phyloP scores from a whole-genome alignment of 2,888 invertebrate genomes.

The Chaitophorus viminalis region DNA sequence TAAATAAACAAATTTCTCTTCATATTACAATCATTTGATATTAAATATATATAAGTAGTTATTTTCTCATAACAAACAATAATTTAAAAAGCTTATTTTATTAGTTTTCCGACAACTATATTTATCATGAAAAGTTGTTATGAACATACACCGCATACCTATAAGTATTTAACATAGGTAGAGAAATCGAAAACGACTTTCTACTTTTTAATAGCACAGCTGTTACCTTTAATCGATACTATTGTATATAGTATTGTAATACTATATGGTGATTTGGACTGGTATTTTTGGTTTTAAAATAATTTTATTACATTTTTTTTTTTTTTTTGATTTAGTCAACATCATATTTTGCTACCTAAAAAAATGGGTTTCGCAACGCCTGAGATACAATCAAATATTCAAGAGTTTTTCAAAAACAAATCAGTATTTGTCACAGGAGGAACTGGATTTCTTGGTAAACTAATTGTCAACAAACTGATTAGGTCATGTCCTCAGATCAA shows the following conservation, averaged over 20 bases:
- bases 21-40: not conserved
- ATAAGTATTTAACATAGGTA: not conserved
- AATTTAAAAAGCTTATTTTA: not conserved
- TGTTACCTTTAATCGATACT: not conserved
- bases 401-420: conserved; percentile 76
- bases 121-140: not conserved
- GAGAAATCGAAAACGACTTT: conserved; percentile 42
- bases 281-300: not conserved
- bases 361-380: conserved; percentile 23
- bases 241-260: too few species aligned
- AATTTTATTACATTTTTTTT: not conserved
- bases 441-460: conserved; percentile 93
- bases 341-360: not conserved
- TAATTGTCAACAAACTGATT: conserved; percentile 89
- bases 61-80: not conserved
- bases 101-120: not conserved
- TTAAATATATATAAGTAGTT: not conserved
- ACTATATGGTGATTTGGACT: not conserved
- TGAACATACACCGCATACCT: not conserved
- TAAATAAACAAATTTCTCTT: not conserved
- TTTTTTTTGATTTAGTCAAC: not conserved
- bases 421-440: conserved; percentile 92
- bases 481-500: conserved; percentile 67
- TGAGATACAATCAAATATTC: conserved; percentile 53
- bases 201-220: not conserved